phyloP scores from a whole-genome alignment of 2,797 vertebrate genomes.

The Zenarchopterus dispar region DNA sequence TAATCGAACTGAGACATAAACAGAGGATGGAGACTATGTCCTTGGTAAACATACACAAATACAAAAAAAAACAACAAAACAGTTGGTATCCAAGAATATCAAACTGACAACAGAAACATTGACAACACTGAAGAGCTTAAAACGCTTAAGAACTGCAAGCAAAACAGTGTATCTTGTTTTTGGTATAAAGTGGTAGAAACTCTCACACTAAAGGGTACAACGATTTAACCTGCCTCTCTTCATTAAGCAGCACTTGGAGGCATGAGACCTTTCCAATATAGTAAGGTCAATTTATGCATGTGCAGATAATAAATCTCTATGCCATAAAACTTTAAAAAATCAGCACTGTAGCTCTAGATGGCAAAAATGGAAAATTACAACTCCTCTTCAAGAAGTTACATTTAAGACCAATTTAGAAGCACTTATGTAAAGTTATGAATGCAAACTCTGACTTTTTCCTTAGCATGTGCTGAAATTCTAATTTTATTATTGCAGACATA shows the following conservation, averaged over 20 bases:
- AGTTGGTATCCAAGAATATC: slow-evolving; percentile 9
- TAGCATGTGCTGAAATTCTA: no score
- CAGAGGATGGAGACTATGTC: neutral
- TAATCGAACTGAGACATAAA: neutral
- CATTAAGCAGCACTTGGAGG: slow-evolving; percentile 2
- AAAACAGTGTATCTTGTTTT: neutral
- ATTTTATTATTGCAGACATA: no score
- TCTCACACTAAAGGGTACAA: neutral
- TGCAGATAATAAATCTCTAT: neutral
- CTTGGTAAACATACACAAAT: no score
- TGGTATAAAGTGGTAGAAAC: neutral
- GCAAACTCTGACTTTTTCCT: no score
- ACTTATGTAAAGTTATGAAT: no score
- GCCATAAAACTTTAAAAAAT: neutral
- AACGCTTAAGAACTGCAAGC: neutral
- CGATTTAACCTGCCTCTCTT: slow-evolving; percentile 1
- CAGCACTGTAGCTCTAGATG: neutral
- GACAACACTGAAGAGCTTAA: neutral
- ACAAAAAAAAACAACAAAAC: slow-evolving; percentile 4
- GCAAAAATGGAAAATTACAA: neutral
- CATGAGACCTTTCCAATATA: slow-evolving; percentile 4
- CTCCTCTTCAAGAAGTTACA: neutral
- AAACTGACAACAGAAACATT: neutral
- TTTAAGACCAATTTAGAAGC: no score
- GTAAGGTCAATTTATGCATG: slow-evolving; percentile 5